Evolutionary conservation across 2,888 invertebrate species (phyloP).

Genomic region (Lymantria monacha): DNA sequence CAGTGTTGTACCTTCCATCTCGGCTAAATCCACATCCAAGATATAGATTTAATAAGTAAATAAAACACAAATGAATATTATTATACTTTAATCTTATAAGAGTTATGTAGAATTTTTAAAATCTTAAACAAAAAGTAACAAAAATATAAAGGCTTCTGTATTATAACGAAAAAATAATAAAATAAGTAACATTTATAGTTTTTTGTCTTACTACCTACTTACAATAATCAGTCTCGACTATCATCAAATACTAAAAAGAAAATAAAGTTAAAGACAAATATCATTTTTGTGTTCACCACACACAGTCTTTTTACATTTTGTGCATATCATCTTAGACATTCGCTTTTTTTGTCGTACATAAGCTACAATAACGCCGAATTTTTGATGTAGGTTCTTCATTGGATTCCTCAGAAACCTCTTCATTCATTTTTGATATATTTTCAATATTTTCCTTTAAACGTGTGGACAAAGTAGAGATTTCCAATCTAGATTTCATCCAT

Average conservation of each 20-base stretch:
- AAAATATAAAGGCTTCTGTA: not conserved
- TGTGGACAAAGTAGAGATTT: not conserved
- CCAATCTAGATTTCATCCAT: too few species aligned
- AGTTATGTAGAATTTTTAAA: not conserved
- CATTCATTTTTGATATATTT: too few species aligned
- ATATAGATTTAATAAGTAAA: not conserved
- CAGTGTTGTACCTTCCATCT: too few species aligned
- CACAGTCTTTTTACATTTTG: not conserved
- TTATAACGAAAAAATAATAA: not conserved
- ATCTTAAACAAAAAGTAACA: not conserved
- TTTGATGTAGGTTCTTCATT: not conserved
- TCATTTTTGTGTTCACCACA: not conserved
- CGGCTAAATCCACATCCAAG: too few species aligned
- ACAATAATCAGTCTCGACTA: not conserved
- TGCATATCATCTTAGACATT: not conserved
- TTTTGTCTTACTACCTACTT: not conserved
- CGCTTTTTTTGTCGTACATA: not conserved
- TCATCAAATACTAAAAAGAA: too few species aligned
- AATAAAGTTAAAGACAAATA: not conserved
- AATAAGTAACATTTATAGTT: constrained; percentile 8
- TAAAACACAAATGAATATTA: not conserved
- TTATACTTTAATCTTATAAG: not conserved
- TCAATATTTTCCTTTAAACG: too few species aligned
- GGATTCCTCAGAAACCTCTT: too few species aligned
- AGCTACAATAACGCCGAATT: not conserved